Percentiles rank a stretch among this genome's conserved stretches.
Conservation (phyloP, 2,888 invertebrate genomes). For the Ryuthela nishihirai region DNA sequence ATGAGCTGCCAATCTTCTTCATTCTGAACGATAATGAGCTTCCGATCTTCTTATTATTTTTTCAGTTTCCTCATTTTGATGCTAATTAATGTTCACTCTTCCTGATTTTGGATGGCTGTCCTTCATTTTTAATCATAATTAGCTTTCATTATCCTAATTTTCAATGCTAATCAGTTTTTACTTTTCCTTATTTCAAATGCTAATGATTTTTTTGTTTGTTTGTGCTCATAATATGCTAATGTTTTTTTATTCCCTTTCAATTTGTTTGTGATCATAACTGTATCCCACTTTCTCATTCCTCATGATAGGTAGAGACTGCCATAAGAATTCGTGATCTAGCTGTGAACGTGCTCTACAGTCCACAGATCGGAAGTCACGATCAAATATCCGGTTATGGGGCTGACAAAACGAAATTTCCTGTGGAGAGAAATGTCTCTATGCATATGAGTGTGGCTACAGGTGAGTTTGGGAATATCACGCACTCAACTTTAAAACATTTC, state of each 20-base stretch:
- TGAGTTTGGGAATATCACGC: too few species aligned
- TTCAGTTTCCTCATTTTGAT: too few species aligned
- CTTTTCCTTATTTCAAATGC: background rate
- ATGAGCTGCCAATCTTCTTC: too few species aligned
- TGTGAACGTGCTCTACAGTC: constrained; percentile 31
- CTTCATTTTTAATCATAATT: too few species aligned
- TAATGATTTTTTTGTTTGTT: background rate
- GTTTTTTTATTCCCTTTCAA: background rate
- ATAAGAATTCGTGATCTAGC: constrained; percentile 35
- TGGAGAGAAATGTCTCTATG: constrained; percentile 35
- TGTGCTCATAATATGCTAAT: background rate
- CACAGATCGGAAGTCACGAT: constrained; percentile 26
- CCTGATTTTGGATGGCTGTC: too few species aligned
- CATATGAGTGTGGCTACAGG: constrained; percentile 38
- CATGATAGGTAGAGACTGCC: constrained; percentile 38
- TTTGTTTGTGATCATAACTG: background rate
- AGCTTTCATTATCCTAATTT: too few species aligned
- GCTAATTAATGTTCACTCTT: too few species aligned
- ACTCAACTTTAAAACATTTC: too few species aligned
- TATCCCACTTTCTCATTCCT: background rate
- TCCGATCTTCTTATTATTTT: too few species aligned
- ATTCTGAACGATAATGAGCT: too few species aligned
- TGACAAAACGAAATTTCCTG: constrained; percentile 34
- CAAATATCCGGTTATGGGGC: constrained; percentile 36
- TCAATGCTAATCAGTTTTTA: too few species aligned